Evolutionary conservation across 2,888 invertebrate species (phyloP).

Genomic region (Malthinus flaveolus): DNA sequence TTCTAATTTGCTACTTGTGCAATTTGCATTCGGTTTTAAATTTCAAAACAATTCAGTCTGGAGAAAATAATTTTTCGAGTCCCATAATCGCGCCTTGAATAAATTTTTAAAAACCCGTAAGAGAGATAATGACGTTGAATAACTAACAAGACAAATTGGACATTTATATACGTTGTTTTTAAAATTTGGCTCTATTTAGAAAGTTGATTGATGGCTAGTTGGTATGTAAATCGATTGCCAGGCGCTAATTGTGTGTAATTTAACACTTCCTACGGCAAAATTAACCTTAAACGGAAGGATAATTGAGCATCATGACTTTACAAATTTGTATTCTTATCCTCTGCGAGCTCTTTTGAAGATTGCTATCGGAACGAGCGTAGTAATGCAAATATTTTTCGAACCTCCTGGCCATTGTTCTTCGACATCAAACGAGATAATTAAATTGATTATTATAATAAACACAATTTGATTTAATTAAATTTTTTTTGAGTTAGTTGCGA

Average conservation of each 20-base stretch:
- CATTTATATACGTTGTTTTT: constrained; percentile 25
- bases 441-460: too few relatives aligned
- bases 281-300: constrained; percentile 38
- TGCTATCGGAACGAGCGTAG: constrained; percentile 29
- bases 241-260: constrained; percentile 38
- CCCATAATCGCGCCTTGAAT: constrained; percentile 13
- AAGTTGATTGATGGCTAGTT: constrained; percentile 36
- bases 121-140: constrained; percentile 24
- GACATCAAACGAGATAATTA: background rate
- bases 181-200: constrained; percentile 37
- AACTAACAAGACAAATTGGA: constrained; percentile 34
- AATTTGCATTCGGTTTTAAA: background rate
- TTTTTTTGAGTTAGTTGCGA: too few relatives aligned
- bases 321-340: constrained; percentile 18
- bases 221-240: constrained; percentile 38
- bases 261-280: constrained; percentile 40
- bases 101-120: constrained; percentile 17
- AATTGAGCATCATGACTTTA: constrained; percentile 37
- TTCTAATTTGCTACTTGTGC: too few relatives aligned
- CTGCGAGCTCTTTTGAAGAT: constrained; percentile 35
- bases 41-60: constrained; percentile 8
- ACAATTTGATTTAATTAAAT: too few relatives aligned
- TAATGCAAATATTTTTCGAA: constrained; percentile 16
- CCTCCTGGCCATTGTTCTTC: constrained; percentile 17
- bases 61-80: constrained; percentile 17